These are phyloP conservation scores for Protonibea diacanthus DNA, from an alignment of 2,797 vertebrate species.

Conservation along the genomic window DNA sequence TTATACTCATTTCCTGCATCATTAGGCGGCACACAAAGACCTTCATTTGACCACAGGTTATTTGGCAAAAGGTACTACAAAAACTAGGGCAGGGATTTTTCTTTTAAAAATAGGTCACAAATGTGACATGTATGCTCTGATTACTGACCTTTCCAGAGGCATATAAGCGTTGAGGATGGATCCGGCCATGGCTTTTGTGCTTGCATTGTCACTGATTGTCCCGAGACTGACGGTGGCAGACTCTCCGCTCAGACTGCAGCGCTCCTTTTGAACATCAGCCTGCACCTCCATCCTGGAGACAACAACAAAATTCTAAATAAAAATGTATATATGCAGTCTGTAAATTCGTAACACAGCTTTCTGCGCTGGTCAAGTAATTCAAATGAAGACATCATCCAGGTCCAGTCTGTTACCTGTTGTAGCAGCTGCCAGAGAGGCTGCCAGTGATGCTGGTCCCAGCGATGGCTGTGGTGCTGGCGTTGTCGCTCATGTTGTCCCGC, in stretches of 20 bases:
- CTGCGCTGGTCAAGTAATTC: too few species aligned
- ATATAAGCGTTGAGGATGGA: conserved; percentile 96
- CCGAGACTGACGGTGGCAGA: conserved; percentile 97
- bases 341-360: background rate
- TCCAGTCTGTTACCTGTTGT: conserved; percentile 88
- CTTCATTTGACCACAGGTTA: background rate
- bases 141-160: conserved; percentile 93
- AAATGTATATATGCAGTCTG: background rate
- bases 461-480: conserved; percentile 96
- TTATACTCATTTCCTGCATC: too few species aligned
- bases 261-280: conserved; percentile 97
- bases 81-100: background rate
- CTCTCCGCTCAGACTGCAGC: conserved; percentile 96
- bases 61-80: background rate
- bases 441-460: conserved; percentile 97
- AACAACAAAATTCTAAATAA: background rate
- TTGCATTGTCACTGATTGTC: conserved; percentile 96
- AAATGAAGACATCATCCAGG: background rate
- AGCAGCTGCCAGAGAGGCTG: conserved; percentile 96
- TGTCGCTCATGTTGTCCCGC: conserved; percentile 97
- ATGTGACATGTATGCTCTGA: background rate
- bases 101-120: background rate
- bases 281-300: conserved; percentile 94
- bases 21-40: background rate
- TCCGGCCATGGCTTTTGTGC: conserved; percentile 98